Evolutionary conservation across 1,140 invertebrate genomes (phyloP).

Genomic region (Sminthurinus signatus): DNA sequence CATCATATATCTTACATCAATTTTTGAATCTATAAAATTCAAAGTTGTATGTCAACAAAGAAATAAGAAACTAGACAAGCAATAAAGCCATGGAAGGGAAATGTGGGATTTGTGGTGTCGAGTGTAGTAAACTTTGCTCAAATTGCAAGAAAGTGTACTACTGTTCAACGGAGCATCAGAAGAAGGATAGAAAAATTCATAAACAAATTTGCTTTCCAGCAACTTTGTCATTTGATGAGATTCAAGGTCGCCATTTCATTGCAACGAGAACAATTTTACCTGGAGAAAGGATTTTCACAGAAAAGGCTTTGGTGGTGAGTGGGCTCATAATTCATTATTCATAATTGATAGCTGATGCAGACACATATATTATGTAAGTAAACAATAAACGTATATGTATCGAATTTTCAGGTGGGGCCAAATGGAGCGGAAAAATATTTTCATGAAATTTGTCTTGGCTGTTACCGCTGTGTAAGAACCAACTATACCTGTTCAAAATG

Average conservation of each 20-base stretch:
- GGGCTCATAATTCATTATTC: too few relatives aligned
- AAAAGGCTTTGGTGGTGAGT: constrained; percentile 24
- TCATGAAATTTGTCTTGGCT: constrained; percentile 28
- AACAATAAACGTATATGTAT: too few relatives aligned
- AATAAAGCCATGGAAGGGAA: constrained; percentile 1
- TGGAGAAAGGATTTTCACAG: constrained; percentile 25
- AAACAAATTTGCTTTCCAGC: constrained; percentile 27
- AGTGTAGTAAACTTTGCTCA: constrained; percentile 17
- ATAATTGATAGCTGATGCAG: too few relatives aligned
- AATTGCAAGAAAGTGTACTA: constrained; percentile 27
- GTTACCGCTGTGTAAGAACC: constrained; percentile 21
- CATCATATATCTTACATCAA: too few relatives aligned
- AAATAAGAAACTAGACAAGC: too few relatives aligned
- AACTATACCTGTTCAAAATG: constrained; percentile 21
- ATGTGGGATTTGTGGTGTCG: constrained; percentile 13
- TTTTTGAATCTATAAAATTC: too few relatives aligned
- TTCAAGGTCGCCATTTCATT: constrained; percentile 16
- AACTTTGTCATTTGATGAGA: neutral
- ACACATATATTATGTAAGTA: too few relatives aligned
- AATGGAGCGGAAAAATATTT: constrained; percentile 22
- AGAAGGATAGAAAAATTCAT: constrained; percentile 19
- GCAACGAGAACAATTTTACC: constrained; percentile 16
- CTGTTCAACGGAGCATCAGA: constrained; percentile 23
- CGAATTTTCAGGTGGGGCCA: too few relatives aligned
- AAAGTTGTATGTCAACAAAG: too few relatives aligned